These are phyloP conservation scores for Atrichornis clamosus DNA, from an alignment of 2,113 vertebrate species.

Conservation along the genomic window DNA sequence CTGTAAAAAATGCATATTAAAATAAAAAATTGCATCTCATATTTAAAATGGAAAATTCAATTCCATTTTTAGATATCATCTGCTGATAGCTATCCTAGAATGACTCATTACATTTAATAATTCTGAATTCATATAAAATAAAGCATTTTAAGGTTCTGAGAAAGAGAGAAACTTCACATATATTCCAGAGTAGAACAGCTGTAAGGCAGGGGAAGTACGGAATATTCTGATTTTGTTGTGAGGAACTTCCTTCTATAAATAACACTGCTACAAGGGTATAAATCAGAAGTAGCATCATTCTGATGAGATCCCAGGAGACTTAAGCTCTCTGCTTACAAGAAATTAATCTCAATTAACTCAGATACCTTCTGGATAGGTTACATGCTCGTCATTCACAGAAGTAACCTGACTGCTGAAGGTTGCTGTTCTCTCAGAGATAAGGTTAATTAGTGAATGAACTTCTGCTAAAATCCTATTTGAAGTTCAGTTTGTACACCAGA, in stretches of 20 bases:
- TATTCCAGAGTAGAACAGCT: neutral
- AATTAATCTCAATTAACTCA: constrained; percentile 37
- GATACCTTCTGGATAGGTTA: neutral
- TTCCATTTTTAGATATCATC: neutral
- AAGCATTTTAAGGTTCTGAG: neutral
- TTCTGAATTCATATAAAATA: neutral
- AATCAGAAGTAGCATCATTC: neutral
- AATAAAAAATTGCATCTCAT: neutral
- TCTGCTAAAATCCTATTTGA: neutral
- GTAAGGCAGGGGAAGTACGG: neutral
- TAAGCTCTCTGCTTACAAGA: neutral
- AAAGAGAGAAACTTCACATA: neutral
- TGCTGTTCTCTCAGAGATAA: neutral
- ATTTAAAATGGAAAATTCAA: neutral
- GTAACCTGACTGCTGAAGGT: neutral
- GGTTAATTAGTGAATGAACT: neutral
- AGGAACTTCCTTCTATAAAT: constrained; percentile 29
- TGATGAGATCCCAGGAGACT: neutral
- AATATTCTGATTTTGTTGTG: constrained; percentile 25
- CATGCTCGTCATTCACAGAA: neutral
- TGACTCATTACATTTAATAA: neutral
- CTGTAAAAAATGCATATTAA: neutral
- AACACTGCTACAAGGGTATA: neutral
- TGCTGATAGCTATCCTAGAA: neutral
- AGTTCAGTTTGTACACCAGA: neutral